Conservation (phyloP, 2,888 invertebrate species). For the Lysandra bellargus region DNA sequence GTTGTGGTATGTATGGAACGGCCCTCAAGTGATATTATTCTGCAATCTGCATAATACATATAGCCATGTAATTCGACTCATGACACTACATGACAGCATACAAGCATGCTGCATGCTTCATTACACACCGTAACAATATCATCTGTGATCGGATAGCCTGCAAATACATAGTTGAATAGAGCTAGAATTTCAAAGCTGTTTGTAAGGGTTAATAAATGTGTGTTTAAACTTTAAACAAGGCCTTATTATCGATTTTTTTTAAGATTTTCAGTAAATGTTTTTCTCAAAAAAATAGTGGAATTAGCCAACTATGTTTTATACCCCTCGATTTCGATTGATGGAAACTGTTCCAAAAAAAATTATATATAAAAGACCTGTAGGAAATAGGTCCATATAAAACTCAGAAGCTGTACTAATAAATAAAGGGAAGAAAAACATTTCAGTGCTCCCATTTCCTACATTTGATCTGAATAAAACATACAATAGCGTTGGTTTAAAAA, state of each 20-base stretch:
- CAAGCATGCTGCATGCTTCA: background rate
- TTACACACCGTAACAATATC: constrained; percentile 22
- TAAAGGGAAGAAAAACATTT: background rate
- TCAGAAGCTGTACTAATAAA: background rate
- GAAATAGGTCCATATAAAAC: background rate
- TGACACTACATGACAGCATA: background rate
- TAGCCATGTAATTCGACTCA: constrained; percentile 14
- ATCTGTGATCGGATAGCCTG: background rate
- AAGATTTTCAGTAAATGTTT: no score
- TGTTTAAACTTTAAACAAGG: no score
- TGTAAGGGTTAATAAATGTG: no score
- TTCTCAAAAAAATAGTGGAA: no score
- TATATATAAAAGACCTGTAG: background rate
- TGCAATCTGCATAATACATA: background rate
- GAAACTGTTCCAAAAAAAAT: background rate
- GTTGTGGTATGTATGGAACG: background rate
- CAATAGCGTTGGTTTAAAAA: background rate
- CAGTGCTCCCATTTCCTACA: background rate
- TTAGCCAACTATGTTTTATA: no score
- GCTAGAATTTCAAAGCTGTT: no score
- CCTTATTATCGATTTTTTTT: no score
- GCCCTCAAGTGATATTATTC: background rate
- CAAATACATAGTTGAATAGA: background rate
- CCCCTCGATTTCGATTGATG: no score
- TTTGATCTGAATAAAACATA: background rate